Evolutionary conservation across 2,113 vertebrate species (phyloP).

Genomic region (Tricholaema leucomelas): DNA sequence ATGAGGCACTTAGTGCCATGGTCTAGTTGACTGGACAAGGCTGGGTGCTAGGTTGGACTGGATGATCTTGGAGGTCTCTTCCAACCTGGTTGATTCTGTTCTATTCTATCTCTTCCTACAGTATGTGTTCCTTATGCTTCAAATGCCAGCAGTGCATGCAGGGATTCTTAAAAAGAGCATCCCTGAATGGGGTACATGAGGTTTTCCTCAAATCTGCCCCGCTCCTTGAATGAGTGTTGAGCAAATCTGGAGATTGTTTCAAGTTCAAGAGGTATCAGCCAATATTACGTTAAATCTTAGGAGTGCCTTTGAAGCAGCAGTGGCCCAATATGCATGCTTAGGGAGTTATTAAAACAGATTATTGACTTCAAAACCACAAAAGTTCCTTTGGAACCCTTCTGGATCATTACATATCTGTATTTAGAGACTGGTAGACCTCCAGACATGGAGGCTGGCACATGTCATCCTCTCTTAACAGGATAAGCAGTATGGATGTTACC

Average conservation of each 20-base stretch:
- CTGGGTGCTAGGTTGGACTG: too few relatives aligned
- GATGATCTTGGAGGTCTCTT: too few relatives aligned
- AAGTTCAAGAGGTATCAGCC: neutral
- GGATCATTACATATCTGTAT: neutral
- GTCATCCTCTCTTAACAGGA: neutral
- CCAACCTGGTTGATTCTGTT: too few relatives aligned
- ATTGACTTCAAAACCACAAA: slow-evolving; percentile 19
- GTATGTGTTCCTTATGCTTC: neutral
- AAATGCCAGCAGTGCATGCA: rapidly evolving
- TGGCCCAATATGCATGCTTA: neutral
- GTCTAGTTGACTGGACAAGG: too few relatives aligned
- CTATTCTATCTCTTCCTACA: neutral
- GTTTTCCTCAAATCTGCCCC: neutral
- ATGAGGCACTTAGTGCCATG: too few relatives aligned
- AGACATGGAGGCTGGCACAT: neutral
- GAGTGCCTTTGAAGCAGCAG: neutral
- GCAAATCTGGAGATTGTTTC: neutral
- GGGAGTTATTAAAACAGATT: slow-evolving; percentile 13
- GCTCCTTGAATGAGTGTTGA: neutral
- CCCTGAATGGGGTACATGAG: neutral
- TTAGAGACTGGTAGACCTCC: neutral
- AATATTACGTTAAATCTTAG: neutral
- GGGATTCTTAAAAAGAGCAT: neutral
- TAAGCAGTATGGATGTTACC: neutral
- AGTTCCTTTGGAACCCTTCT: neutral